Evolutionary conservation across 2,797 vertebrate species (phyloP), one percentile per base, ranked within the genome.

Genomic region (Erpetoichthys calabaricus): DNA sequence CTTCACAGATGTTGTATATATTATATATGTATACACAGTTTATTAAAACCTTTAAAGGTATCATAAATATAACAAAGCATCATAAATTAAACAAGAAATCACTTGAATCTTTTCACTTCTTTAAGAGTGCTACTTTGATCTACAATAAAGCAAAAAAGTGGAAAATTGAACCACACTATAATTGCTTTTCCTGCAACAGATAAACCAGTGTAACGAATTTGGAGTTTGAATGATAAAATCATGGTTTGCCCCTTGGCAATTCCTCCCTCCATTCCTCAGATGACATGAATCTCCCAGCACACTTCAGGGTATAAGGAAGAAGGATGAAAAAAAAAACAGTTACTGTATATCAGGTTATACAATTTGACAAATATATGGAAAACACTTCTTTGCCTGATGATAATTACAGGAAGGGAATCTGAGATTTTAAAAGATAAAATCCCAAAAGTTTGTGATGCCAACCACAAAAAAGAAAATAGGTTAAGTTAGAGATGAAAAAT

Each of bases 161-260:
- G 85, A 91, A 92, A 90, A 88, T 83, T 88, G 87, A 89, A 86
- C 86, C 78, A 83, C 80, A 86, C 83, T 86, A 87, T 90, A 94
- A 92, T 90, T 86, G 87, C 88, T 91, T 90, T 89, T 85, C 86
- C 87, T 90, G 85, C 87, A 87, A 87, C 89, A 79, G 87, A 93
- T 91, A 92, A 91, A 90, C 86, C 84, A 79, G 86, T 89, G 83
- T 91, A 90, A 89, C 86, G 89, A 89, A 86, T 84, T 86, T 83
- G 87, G 87, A 83, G 87, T 87, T 86, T 86, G 80, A 85, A 89
- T 91, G 91, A 93, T 92, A 82, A 84, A 82, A 92, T 92, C 91
- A 84, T 81, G 77, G 81, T 84, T 85, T 74, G 78, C 80, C 73
- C 89, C 83, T 73, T 70, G 76, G 82, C 83, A 70, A 78, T 84